phyloP scores from a whole-genome alignment of 92 coral and sea anemone species.

The Desmophyllum pertusum region DNA sequence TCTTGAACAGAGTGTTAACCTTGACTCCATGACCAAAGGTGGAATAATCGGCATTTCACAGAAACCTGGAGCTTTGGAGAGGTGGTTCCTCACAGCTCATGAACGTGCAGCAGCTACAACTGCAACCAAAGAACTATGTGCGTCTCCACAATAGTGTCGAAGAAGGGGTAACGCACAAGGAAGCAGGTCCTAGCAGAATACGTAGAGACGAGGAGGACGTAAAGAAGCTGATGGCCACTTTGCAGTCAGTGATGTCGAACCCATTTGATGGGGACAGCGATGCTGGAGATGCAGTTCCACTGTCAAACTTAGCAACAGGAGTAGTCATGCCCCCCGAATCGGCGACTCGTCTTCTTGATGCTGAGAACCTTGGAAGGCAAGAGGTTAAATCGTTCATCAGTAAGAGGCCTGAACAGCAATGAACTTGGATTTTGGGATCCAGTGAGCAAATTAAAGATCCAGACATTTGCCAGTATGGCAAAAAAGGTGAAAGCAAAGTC shows the following conservation, averaged over 20 bases:
- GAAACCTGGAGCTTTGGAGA: conserved; percentile 32
- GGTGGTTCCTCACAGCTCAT: conserved; percentile 37
- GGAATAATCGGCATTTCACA: conserved; percentile 24
- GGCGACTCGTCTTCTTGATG: conserved; percentile 26
- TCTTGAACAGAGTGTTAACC: conserved; percentile 51
- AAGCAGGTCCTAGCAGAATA: conserved; percentile 27
- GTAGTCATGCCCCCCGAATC: conserved; percentile 33
- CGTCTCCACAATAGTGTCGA: background rate
- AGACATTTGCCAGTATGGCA: conserved; percentile 38
- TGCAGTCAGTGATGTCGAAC: conserved; percentile 26
- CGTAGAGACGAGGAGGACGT: conserved; percentile 46
- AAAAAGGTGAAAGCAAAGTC: conserved; percentile 44
- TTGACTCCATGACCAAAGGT: conserved; percentile 41
- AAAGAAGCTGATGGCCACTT: conserved; percentile 31
- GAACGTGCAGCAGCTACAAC: conserved; percentile 28
- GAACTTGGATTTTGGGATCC: conserved; percentile 50
- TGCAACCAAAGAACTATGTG: conserved; percentile 15
- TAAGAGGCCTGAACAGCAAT: conserved; percentile 27
- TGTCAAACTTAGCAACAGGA: conserved; percentile 51
- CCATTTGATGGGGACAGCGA: conserved; percentile 23
- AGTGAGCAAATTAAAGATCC: conserved; percentile 23
- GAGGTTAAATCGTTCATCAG: conserved; percentile 20
- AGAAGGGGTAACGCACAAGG: conserved; percentile 22
- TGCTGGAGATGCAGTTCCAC: conserved; percentile 10
- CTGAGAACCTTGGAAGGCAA: conserved; percentile 15